phyloP scores from a whole-genome alignment of 2,888 invertebrate genomes.

The Ametastegia equiseti region DNA sequence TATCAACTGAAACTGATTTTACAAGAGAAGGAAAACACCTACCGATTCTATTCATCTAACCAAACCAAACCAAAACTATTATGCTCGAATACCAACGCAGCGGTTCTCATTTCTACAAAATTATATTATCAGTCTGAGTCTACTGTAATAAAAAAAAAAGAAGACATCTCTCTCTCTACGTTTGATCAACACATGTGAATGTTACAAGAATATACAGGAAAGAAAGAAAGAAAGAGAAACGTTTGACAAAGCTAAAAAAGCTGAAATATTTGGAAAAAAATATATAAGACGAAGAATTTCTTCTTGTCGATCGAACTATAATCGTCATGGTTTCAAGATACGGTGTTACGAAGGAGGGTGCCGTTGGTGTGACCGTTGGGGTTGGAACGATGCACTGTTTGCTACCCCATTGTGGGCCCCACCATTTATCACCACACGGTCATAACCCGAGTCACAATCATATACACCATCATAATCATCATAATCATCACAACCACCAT shows the following conservation, averaged over 20 bases:
- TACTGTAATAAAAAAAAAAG: not conserved
- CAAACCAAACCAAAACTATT: not conserved
- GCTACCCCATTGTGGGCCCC: constrained; percentile 66
- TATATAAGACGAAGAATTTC: not conserved
- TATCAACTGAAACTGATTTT: not conserved
- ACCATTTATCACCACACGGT: constrained; percentile 69
- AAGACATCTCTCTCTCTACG: not conserved
- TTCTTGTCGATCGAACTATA: not conserved
- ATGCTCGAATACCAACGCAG: not conserved
- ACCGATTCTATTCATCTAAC: not conserved
- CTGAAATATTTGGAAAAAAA: not conserved
- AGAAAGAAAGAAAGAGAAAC: not conserved
- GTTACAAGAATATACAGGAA: not conserved
- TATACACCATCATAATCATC: constrained; percentile 68
- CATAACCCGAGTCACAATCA: constrained; percentile 64
- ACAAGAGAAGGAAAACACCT: not conserved
- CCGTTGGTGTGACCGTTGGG: constrained; percentile 70
- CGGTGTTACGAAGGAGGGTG: constrained; percentile 71
- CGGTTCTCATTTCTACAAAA: not conserved
- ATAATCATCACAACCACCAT: constrained; percentile 69
- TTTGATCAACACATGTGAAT: not conserved
- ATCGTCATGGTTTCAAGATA: constrained; percentile 70
- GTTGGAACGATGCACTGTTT: constrained; percentile 69
- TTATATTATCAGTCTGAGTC: not conserved
- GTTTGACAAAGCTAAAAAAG: not conserved